Conservation (phyloP, 2,113 vertebrate species). For the Lophotis ruficrista region DNA sequence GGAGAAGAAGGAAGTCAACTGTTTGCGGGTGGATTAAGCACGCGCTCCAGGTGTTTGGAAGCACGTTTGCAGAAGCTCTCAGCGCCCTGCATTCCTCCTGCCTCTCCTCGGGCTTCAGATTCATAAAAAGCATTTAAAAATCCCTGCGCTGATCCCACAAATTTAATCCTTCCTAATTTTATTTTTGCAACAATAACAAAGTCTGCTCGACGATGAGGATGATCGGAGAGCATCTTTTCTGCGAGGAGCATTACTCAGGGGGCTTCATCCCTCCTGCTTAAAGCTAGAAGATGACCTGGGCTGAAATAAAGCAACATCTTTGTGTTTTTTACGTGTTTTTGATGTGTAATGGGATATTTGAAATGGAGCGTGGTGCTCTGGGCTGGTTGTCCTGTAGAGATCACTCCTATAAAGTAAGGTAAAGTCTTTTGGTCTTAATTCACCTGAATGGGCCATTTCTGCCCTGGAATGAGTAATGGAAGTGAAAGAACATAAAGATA, state of each 20-base stretch:
- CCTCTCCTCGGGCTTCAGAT: neutral
- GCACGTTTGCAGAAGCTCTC: neutral
- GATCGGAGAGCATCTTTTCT: neutral
- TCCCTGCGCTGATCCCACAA: neutral
- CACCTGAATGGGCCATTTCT: neutral
- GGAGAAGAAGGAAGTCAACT: conserved; percentile 35
- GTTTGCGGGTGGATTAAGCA: conserved; percentile 19
- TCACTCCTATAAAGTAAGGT: neutral
- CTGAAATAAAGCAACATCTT: neutral
- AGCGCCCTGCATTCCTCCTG: neutral
- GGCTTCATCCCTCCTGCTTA: neutral
- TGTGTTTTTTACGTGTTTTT: neutral
- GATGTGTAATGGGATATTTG: neutral
- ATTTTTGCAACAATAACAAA: neutral
- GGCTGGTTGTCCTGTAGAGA: neutral
- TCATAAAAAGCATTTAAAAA: neutral
- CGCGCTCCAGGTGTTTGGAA: neutral
- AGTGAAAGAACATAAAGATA: neutral
- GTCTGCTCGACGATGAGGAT: neutral
- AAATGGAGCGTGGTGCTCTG: neutral
- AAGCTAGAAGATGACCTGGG: neutral
- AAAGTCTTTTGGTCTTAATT: neutral
- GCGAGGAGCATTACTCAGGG: neutral
- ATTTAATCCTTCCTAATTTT: neutral
- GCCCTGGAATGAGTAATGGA: neutral